Percentiles rank a stretch among this genome's conserved stretches.
These are phyloP conservation scores for Tholera decimalis DNA, from an alignment of 2,888 invertebrate species.

Conservation along the genomic window DNA sequence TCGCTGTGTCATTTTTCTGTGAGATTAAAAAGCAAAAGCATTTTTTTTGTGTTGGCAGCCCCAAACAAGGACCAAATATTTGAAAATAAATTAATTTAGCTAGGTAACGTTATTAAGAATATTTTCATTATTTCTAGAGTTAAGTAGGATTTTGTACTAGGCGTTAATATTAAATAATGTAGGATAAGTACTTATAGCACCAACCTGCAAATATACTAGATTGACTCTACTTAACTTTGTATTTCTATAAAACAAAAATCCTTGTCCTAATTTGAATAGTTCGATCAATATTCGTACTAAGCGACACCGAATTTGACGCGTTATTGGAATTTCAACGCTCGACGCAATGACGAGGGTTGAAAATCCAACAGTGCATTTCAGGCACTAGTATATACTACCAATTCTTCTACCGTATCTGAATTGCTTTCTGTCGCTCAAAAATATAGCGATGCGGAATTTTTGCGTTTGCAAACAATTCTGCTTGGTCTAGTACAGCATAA, in stretches of 20 bases:
- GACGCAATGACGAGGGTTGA: not conserved
- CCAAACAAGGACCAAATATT: not conserved
- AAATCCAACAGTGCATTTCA: not conserved
- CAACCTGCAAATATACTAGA: constrained; percentile 12
- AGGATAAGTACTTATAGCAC: constrained; percentile 42
- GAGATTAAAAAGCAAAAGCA: not conserved
- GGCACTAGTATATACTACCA: too few relatives aligned
- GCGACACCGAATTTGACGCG: not conserved
- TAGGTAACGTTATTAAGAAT: constrained; percentile 4
- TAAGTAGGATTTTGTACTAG: constrained; percentile 53
- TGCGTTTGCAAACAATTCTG: too few relatives aligned
- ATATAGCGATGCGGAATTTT: too few relatives aligned
- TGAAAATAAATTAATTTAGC: not conserved
- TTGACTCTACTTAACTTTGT: constrained; percentile 23
- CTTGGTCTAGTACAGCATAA: too few relatives aligned
- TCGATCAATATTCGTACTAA: too few relatives aligned
- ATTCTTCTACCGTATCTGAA: too few relatives aligned
- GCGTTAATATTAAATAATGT: constrained; percentile 2
- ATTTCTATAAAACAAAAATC: too few relatives aligned
- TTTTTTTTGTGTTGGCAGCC: not conserved
- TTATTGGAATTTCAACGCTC: not conserved
- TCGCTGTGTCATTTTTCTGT: not conserved
- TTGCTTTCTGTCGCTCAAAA: too few relatives aligned
- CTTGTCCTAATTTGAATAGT: too few relatives aligned
- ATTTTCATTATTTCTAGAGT: constrained; percentile 6